Conservation (phyloP, 2,797 vertebrate genomes). For the Lepidocolaptes lacrymiger region DNA sequence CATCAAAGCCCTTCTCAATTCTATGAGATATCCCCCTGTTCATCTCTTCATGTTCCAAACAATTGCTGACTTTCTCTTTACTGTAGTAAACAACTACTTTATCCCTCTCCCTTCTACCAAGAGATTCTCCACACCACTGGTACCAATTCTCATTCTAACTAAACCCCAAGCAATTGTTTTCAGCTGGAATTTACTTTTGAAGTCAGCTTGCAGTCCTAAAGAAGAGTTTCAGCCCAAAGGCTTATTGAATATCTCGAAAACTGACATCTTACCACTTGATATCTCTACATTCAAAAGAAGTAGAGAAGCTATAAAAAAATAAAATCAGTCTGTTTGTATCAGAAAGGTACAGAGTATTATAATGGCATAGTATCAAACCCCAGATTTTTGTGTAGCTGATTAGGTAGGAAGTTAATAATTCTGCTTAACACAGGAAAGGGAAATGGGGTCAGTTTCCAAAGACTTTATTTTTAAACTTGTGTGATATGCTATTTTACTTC, state of each 20-base stretch:
- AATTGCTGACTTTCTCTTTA: background rate
- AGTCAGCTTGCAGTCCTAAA: background rate
- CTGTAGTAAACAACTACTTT: background rate
- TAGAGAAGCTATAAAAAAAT: background rate
- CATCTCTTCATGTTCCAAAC: background rate
- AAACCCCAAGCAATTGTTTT: background rate
- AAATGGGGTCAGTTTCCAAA: background rate
- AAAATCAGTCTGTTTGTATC: background rate
- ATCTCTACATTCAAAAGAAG: background rate
- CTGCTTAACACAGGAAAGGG: background rate
- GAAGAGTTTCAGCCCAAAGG: background rate
- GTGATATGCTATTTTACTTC: background rate
- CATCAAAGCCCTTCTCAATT: background rate
- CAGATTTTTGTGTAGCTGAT: background rate
- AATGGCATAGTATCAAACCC: rapidly evolving
- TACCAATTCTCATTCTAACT: background rate
- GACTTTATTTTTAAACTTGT: background rate
- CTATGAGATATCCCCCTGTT: background rate
- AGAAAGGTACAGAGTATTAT: background rate
- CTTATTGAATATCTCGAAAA: background rate
- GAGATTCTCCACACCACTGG: background rate
- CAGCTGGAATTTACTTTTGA: background rate
- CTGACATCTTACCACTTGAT: background rate
- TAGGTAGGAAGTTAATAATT: background rate
- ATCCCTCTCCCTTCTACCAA: background rate